Conservation (phyloP, 2,113 vertebrate species). For the Vicugna pacos region DNA sequence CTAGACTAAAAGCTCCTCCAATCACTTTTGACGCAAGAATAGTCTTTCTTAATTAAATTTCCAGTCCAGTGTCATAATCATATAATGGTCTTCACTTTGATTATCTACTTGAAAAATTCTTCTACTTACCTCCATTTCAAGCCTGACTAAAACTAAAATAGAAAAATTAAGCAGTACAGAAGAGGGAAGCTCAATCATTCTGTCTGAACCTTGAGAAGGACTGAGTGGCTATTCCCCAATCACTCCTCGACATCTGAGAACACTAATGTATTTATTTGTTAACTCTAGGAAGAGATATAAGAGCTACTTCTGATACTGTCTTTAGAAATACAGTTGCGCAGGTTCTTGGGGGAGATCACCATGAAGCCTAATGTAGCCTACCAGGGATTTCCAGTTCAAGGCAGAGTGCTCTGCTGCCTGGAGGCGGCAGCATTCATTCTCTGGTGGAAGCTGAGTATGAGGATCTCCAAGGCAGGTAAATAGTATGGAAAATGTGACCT, state of each 20-base stretch:
- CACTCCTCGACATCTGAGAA: background rate
- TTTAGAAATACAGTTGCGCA: background rate
- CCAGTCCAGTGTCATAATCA: background rate
- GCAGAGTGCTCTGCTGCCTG: background rate
- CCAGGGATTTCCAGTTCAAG: background rate
- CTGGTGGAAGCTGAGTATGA: background rate
- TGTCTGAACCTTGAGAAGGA: background rate
- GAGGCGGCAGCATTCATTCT: background rate
- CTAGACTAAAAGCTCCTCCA: background rate
- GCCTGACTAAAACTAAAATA: background rate
- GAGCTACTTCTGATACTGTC: background rate
- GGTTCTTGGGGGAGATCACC: background rate
- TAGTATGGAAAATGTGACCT: background rate
- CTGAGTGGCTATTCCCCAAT: background rate
- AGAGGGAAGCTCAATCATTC: background rate
- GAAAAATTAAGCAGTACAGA: background rate
- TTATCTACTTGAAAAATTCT: background rate
- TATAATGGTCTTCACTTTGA: background rate
- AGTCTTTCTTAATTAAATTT: background rate
- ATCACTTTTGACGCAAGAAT: background rate
- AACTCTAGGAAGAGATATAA: background rate
- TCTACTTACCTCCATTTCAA: background rate
- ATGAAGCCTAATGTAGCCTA: background rate
- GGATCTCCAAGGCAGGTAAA: background rate
- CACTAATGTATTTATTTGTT: background rate